Base-by-base conservation (phyloP, 2,888 invertebrate genomes). In the Lottia gigantea region DNA sequence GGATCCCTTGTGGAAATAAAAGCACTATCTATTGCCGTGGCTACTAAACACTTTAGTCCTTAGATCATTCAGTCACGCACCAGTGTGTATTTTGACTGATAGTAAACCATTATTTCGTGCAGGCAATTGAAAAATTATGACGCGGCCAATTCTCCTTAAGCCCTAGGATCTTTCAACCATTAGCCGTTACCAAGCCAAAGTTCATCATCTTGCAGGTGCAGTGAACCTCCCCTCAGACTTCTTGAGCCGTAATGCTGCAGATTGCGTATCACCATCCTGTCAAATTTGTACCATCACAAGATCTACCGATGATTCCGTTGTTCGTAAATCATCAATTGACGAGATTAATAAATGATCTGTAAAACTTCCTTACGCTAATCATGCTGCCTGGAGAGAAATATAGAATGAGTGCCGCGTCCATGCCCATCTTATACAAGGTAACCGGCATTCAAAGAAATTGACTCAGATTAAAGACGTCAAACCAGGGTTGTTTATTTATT, bases 31-130 rank as follows among this genome's bases (percentile, higher is more conserved):
- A 31, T 31, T 31, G 31, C 31, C 31, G 31, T 31, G 31, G 31
- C 31, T 4, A 31, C 31, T 4, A 31, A 31, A 31, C 31, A 31
- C 6, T 31, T 31, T 6, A 31, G 31, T 31, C 31, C 31, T 4
- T 31, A 31, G 2, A 31, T 31, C 6, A 31, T 31, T 31, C 31
- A 31, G 31, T 31, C 31, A 2, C 6, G 31, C 6, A 31, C 31
- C 31, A 31, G 64, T 72, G n/a, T 78, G 77, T 66, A 68, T 77
- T 16, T 69, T 77, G 4, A 73, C 76, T 4, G 74, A 78, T 69
- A 76, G 72, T 47, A 71, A 73, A 64, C 75, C 75, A 2, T 75
- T n/a, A n/a, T n/a, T n/a, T 70, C 64, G 72, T 72, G 11, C 74
- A 74, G 46, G 72, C 71, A 8, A 70, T 45, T 47, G 71, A 76